A percentile compares a stretch with the other conserved stretches of the same genome.
These are phyloP conservation scores for Notiomystis cincta DNA, from an alignment of 2,113 vertebrate genomes.

Conservation along the genomic window DNA sequence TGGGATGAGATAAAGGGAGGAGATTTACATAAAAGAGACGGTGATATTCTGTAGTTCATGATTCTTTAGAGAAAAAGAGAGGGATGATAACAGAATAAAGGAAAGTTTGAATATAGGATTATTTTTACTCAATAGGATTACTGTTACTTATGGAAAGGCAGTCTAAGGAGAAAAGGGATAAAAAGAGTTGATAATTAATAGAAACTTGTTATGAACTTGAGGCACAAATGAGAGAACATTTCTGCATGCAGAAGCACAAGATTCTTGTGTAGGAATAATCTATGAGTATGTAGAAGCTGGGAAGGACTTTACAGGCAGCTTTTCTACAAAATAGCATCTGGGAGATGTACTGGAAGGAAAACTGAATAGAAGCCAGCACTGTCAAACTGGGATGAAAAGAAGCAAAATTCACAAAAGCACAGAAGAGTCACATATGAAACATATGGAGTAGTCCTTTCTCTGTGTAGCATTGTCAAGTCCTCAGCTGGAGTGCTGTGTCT, in stretches of 20 bases:
- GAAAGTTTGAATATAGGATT: not conserved
- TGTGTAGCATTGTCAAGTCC: not conserved
- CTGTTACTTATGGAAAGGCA: not conserved
- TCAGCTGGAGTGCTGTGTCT: not conserved
- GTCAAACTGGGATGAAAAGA: not conserved
- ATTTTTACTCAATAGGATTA: not conserved
- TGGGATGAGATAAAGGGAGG: not conserved
- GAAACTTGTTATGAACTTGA: not conserved
- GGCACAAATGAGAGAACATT: not conserved
- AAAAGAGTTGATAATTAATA: not conserved
- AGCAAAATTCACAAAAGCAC: not conserved
- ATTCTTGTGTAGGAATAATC: not conserved
- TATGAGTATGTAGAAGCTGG: not conserved
- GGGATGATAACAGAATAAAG: not conserved
- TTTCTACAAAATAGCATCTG: not conserved
- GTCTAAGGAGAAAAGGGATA: not conserved
- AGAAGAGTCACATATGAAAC: not conserved
- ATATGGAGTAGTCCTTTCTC: not conserved
- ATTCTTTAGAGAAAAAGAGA: not conserved
- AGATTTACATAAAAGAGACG: not conserved
- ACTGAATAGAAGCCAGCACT: not conserved
- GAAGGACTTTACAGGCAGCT: not conserved
- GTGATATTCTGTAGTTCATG: not conserved
- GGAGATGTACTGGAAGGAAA: not conserved
- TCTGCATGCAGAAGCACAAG: not conserved